Percentiles rank a stretch among this genome's conserved stretches.
Evolutionary conservation across 1,140 invertebrate species (phyloP).

Genomic region (Platorchestia sp.): DNA sequence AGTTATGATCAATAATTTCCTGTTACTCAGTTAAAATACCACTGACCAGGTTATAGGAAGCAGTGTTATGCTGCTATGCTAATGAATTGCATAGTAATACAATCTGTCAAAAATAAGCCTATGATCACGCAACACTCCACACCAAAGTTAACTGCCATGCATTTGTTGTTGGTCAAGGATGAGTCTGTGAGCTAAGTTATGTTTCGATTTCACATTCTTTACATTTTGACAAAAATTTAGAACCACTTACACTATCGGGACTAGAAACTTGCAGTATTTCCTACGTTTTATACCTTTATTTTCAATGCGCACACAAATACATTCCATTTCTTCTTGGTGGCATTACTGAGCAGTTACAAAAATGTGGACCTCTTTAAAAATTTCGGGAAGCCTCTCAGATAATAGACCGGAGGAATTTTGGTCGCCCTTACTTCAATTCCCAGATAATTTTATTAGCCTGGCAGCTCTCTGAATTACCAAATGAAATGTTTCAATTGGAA

Average conservation of each 20-base stretch:
- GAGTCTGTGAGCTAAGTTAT: not conserved
- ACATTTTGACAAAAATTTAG: not conserved
- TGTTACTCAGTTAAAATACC: no score
- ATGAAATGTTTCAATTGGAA: slow-evolving; percentile 48
- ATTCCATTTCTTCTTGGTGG: not conserved
- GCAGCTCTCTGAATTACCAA: not conserved
- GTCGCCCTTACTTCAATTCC: slow-evolving; percentile 5
- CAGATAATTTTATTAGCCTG: slow-evolving; percentile 26
- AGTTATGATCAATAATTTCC: no score
- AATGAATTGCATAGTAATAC: no score
- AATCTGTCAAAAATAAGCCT: no score
- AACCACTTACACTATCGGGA: not conserved
- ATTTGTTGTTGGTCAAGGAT: not conserved
- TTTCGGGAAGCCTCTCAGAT: not conserved
- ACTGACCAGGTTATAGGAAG: no score
- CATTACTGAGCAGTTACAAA: not conserved
- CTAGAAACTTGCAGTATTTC: not conserved
- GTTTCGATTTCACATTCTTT: not conserved
- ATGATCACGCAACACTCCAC: no score
- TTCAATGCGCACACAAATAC: not conserved
- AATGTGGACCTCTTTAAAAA: not conserved
- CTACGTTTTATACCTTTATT: not conserved
- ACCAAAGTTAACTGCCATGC: no score
- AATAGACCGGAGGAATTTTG: not conserved
- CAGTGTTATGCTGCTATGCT: no score